Evolutionary conservation across 2,888 invertebrate species (phyloP).

Genomic region (Nephrotoma flavescens): DNA sequence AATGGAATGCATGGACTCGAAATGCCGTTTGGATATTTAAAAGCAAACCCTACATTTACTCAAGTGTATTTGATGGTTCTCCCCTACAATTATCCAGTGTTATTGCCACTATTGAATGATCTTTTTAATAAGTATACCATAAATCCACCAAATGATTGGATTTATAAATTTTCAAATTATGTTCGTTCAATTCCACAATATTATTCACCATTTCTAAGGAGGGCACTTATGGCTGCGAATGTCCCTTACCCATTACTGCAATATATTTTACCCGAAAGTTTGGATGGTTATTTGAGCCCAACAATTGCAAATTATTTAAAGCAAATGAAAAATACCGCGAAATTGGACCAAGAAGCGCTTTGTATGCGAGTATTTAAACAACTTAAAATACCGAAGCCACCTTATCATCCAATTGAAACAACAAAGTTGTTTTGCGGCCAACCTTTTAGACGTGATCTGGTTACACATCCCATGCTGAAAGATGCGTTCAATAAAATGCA

Average conservation of each 20-base stretch:
- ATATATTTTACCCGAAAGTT: slow-evolving; percentile 77
- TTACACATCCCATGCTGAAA: slow-evolving; percentile 64
- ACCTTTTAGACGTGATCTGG: slow-evolving; percentile 61
- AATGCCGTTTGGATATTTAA: slow-evolving; percentile 93
- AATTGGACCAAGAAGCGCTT: slow-evolving; percentile 75
- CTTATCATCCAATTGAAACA: slow-evolving; percentile 50
- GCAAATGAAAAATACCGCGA: slow-evolving; percentile 87
- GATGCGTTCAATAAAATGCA: slow-evolving; percentile 70
- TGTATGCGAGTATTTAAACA: slow-evolving; percentile 42
- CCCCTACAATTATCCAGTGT: slow-evolving; percentile 96
- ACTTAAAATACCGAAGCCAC: slow-evolving; percentile 29
- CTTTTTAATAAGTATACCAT: slow-evolving; percentile 82
- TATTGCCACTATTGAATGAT: slow-evolving; percentile 85
- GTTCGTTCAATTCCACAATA: slow-evolving; percentile 94
- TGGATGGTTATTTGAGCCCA: slow-evolving; percentile 85
- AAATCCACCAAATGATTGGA: slow-evolving; percentile 87
- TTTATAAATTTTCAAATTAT: slow-evolving; percentile 84
- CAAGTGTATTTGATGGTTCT: slow-evolving; percentile 95
- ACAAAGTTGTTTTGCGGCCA: slow-evolving; percentile 58
- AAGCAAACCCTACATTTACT: slow-evolving; percentile 83
- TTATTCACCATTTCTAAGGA: slow-evolving; percentile 75
- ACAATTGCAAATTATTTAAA: slow-evolving; percentile 90
- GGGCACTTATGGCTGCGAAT: slow-evolving; percentile 84
- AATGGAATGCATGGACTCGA: slow-evolving; percentile 83
- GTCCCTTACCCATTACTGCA: slow-evolving; percentile 68